Evolutionary conservation across 2,797 vertebrate species (phyloP).

Genomic region (Hypotaenidia philippensis): DNA sequence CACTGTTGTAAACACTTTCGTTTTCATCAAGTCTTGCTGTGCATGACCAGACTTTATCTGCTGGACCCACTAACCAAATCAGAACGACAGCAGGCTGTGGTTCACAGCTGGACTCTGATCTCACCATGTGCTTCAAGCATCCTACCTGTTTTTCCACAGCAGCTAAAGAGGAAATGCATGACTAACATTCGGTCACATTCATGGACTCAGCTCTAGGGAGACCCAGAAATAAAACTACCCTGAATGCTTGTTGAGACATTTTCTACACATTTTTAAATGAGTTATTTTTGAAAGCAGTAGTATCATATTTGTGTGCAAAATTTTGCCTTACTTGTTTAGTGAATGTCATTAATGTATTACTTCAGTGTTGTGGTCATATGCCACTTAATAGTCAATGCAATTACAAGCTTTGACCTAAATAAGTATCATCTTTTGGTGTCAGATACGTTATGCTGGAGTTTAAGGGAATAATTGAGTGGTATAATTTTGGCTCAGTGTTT

Average conservation of each 20-base stretch:
- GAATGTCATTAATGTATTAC: not conserved
- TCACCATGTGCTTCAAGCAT: not conserved
- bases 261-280: not conserved
- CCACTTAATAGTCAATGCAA: not conserved
- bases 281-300: not conserved
- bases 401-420: not conserved
- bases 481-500: not conserved
- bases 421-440: not conserved
- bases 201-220: not conserved
- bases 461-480: not conserved
- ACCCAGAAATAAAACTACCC: not conserved
- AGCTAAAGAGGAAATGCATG: not conserved
- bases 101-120: not conserved
- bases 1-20: constrained; percentile 10
- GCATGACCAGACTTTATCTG: not conserved
- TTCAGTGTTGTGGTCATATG: not conserved
- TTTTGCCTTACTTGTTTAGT: not conserved
- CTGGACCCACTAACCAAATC: not conserved
- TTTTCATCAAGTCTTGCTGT: constrained; percentile 39
- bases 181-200: not conserved
- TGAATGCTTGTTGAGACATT: not conserved
- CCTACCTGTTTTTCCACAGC: not conserved
- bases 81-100: not conserved
- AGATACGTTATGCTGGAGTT: not conserved
- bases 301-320: not conserved